Base-by-base conservation (phyloP, 2,113 vertebrate species). In the Taurulus bubalis region DNA sequence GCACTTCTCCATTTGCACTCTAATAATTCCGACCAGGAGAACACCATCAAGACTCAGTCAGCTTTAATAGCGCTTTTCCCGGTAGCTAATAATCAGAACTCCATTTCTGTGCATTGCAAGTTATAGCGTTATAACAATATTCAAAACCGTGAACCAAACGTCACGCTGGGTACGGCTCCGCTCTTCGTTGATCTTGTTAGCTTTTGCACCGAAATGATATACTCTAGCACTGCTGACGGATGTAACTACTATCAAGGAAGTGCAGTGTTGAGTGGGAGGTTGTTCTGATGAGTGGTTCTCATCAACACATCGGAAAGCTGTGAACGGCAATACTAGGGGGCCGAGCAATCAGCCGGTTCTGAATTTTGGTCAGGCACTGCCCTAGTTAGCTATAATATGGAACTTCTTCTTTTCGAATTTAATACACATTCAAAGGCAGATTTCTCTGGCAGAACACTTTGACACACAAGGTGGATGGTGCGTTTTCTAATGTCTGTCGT, bases 41-140 rank as follows among this genome's bases (percentile, higher is more conserved):
- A 71, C 2, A 51, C 72, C 40, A 79, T 88, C 18, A 82, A 66
- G 42, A 47, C 66, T 67, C 82, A 71, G 71, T 84, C 75, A 68
- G 51, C 58, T 66, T 68, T 84, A 63, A 81, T 63, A 38, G 60
- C 30, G 4, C 59, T 14, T 45, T 49, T 69, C 45, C 82, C 32
- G 42, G 12, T 36, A 24, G 32, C 34, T 51, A 49, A 83, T 90
- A 70, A 87, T 81, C 82, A 67, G 1, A 75, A 36, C 32, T 60
- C n/a, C 24, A 53, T 77, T 75, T 70, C 51, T 74, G 65, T 38
- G 55, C 62, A 87, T 72, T 58, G 47, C 59, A 58, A 38, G 24
- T 40, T 53, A 56, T 66, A 18, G 34, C 34, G 15, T 49, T 51
- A 20, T 40, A 36, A 51, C 75, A 67, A 69, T 80, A 71, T 66